Conservation (phyloP, 2,888 invertebrate species). For the Neelides folsomi region DNA sequence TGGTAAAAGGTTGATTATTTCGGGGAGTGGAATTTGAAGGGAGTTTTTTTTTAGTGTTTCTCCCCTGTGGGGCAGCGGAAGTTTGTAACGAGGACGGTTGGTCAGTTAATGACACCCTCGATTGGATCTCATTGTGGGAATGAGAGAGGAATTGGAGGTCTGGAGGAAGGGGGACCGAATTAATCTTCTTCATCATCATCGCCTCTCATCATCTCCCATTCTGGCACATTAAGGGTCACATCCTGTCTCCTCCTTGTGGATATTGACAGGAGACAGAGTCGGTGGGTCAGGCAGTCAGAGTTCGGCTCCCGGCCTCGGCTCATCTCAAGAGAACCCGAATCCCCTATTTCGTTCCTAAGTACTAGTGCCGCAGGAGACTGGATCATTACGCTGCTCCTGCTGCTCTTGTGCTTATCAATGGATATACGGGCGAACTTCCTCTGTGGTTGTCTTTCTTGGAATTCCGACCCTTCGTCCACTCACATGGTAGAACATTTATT, state of each 20-base stretch:
- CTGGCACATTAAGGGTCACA: slow-evolving; percentile 31
- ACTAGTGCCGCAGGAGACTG: slow-evolving; percentile 85
- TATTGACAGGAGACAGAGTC: slow-evolving; percentile 8
- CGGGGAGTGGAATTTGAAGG: slow-evolving; percentile 1
- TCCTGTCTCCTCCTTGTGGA: slow-evolving; percentile 25
- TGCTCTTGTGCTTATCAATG: slow-evolving; percentile 84
- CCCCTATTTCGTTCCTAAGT: slow-evolving; percentile 69
- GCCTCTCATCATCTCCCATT: slow-evolving; percentile 12
- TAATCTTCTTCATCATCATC: slow-evolving; percentile 32
- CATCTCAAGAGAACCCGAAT: slow-evolving; percentile 10
- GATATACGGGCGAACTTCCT: slow-evolving; percentile 38
- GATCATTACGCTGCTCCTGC: slow-evolving; percentile 56
- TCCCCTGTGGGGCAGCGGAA: background rate
- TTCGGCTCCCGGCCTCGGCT: slow-evolving; percentile 14
- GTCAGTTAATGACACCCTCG: too few species aligned
- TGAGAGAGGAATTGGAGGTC: background rate
- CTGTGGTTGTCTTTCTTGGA: too few species aligned
- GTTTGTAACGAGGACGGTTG: background rate
- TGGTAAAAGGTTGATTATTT: too few species aligned
- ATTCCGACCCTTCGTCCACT: too few species aligned
- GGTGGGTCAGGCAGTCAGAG: slow-evolving; percentile 18
- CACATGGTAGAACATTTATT: too few species aligned
- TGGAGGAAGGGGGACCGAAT: slow-evolving; percentile 12
- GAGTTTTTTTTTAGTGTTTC: too few species aligned
- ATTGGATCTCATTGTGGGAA: background rate